phyloP scores from a whole-genome alignment of 2,113 vertebrate genomes.

The Podarcis muralis region DNA sequence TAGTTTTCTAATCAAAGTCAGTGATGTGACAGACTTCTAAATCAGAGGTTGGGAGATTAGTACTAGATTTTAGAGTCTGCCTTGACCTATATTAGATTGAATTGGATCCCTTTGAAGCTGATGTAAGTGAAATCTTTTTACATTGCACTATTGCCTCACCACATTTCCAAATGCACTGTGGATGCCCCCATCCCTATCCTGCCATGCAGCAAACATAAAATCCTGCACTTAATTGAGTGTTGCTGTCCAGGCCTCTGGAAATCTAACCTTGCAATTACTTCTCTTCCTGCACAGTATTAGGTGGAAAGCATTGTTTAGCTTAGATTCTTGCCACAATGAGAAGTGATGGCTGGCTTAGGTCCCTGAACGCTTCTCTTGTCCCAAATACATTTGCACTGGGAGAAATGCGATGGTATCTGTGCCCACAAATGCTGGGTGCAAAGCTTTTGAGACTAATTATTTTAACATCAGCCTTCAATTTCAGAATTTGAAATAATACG shows the following conservation, averaged over 20 bases:
- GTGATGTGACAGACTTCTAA: background rate
- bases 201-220: background rate
- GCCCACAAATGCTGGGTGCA: background rate
- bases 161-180: background rate
- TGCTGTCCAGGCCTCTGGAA: background rate
- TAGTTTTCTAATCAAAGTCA: background rate
- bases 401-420: background rate
- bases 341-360: background rate
- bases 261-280: background rate
- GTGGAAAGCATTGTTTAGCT: too few relatives aligned
- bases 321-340: background rate
- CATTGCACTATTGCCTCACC: background rate
- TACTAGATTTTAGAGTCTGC: background rate
- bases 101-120: background rate
- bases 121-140: background rate
- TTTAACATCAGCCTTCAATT: background rate
- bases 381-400: background rate
- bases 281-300: background rate
- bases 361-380: background rate
- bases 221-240: background rate
- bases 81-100: background rate
- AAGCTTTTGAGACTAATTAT: background rate
- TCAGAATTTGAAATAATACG: background rate
- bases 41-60: background rate
- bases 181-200: background rate